Evolutionary conservation across 2,113 vertebrate species (phyloP), one percentile per base, ranked within the genome.

Genomic region (Ageneiosus marmoratus): DNA sequence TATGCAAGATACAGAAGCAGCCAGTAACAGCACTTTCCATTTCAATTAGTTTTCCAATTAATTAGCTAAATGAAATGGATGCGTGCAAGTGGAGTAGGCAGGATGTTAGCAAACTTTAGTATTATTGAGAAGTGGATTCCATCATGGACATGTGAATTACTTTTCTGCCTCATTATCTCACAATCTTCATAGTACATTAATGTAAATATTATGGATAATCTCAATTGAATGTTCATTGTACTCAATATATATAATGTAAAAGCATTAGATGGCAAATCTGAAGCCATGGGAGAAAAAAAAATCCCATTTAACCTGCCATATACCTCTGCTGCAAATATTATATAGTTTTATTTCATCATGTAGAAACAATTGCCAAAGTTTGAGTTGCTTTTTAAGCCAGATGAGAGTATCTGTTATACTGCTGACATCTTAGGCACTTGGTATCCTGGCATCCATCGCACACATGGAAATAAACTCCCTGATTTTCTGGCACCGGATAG

Each of bases 1-100:
- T 51, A 70, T 79, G 75, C 60, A 58, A 15, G 50, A 79, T 46
- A 82, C 79, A 82, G 84, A 79, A 80, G 74, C 50, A 74, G 37
- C 41, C 22, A 56, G 74, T 29, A 48, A 16, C 62, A 13, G 70
- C 55, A 74, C 32, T 77, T 82, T 72, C 83, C 37, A 24, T 55
- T 82, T 83, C 48, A 86, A 73, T 82, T 77, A 82, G 50, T 44
- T 84, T 82, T 79, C 60, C 82, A 88, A 83, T 86, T 76, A 84
- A 86, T 79, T 51, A 84, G 76, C 82, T 70, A 82, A 88, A 72
- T 82, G 75, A 74, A 81, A 67, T 24, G 55, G 65, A 44, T 37
- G 50, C 24, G 4, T 63, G 63, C 50, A 62, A 46, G 34, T 70
- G 51, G 55, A 50, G 34, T 58, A 55, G 29, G 85, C 34, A 76